Conservation (phyloP, 2,113 vertebrate species). For the Falcunculus frontatus region DNA sequence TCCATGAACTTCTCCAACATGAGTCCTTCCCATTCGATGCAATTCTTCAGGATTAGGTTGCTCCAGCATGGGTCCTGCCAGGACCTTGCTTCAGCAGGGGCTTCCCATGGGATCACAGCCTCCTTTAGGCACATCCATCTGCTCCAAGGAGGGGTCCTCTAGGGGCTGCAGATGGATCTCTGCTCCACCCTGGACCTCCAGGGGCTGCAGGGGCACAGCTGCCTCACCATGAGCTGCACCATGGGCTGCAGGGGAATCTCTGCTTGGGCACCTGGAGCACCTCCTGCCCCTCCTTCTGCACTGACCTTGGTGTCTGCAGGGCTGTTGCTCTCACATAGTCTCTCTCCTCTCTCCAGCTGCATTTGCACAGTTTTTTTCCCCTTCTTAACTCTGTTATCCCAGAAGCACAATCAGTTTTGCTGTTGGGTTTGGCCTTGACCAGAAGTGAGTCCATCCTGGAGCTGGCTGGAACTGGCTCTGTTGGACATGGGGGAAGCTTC, state of each 20-base stretch:
- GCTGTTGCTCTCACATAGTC: neutral
- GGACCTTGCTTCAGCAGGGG: neutral
- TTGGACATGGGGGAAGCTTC: neutral
- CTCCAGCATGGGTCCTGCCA: neutral
- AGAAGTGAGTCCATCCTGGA: neutral
- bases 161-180: neutral
- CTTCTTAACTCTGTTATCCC: neutral
- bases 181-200: neutral
- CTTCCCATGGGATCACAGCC: neutral
- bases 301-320: neutral
- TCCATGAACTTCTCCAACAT: neutral
- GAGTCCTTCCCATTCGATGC: neutral
- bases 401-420: neutral
- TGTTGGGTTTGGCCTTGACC: neutral
- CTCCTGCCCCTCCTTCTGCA: neutral
- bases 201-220: neutral
- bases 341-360: neutral
- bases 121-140: neutral
- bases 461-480: neutral
- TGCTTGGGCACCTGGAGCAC: neutral
- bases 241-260: neutral
- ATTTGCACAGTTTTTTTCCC: neutral
- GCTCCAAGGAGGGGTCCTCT: neutral
- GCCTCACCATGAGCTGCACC: neutral
- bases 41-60: neutral